Evolutionary conservation across 2,113 vertebrate species (phyloP), one percentile per base, ranked within the genome.

Genomic region (Phylloscopus whistleri): DNA sequence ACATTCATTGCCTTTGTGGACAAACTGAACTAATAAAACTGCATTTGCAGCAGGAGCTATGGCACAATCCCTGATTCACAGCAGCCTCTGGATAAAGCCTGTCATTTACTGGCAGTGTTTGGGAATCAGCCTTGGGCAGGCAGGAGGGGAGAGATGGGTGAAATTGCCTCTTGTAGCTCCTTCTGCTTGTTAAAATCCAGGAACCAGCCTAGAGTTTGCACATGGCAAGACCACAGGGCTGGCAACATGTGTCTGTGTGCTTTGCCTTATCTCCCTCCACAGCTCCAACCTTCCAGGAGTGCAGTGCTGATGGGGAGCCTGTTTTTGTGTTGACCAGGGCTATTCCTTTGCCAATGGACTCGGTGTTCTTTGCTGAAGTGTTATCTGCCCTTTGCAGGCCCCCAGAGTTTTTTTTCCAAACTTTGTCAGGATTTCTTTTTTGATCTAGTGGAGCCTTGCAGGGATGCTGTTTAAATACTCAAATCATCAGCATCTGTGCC

Each of bases 381-480:
- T 89, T 88, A 96, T 90, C 94, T 84, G 88, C n/a, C 64, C 60
- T 94, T 72, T 28, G 19, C 90, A 94, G 72, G n/a, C 60, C 58
- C 69, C 49, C n/a, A 60, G 70, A 84, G 26, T 30, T 86, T 83
- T 91, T 91, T 62, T 56, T 89, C 37, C 70, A 75, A 48, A 86
- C 72, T 96, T 94, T 49, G 20, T 79, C 31, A 70, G 72, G 68
- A 67, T 58, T 83, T 60, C 52, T 59, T 44, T 69, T 78, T 49
- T 7, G 30, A 30, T 22, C 7, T 21, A 37, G 43, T n/a, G 55
- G 55, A 95, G 37, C 48, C 55, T 88, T 52, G 56, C 51, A 64
- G 60, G 49, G 56, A 46, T 85, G 48, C n/a, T 84, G 52, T 75
- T 94, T 66, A 56, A 90, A 75, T 26, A n/a, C 41, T 22, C 18